Percentiles rank a stretch among this genome's conserved stretches.
phyloP scores from a whole-genome alignment of 2,888 invertebrate genomes.

The Neoitamus cyanurus region DNA sequence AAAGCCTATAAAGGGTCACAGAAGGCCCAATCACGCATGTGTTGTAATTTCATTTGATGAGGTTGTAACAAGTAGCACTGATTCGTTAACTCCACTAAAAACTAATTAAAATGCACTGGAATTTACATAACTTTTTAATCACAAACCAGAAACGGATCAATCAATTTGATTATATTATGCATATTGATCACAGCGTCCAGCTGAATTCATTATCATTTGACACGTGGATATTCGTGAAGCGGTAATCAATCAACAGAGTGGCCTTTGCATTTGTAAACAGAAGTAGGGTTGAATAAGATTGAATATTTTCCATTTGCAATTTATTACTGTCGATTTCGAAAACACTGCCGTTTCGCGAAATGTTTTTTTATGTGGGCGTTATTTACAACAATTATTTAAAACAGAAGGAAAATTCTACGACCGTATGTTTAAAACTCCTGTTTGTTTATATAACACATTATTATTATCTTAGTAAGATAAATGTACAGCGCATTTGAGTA shows the following conservation, averaged over 20 bases:
- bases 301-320: conserved; percentile 11
- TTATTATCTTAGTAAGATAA: no score
- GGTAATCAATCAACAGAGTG: conserved; percentile 50
- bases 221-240: conserved; percentile 43
- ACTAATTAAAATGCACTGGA: conserved; percentile 4
- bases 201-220: conserved; percentile 49
- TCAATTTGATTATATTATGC: conserved; percentile 52
- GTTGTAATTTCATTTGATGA: not conserved
- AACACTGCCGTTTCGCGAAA: not conserved
- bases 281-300: not conserved
- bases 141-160: conserved; percentile 50
- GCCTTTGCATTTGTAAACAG: not conserved
- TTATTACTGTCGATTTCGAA: not conserved
- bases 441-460: no score
- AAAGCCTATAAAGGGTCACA: not conserved
- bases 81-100: not conserved
- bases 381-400: not conserved
- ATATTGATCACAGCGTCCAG: conserved; percentile 35
- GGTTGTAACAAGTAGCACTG: not conserved
- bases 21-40: not conserved
- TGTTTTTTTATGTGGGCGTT: not conserved
- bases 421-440: no score
- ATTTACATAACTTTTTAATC: not conserved
- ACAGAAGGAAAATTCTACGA: no score
- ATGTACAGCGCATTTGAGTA: no score